These are phyloP conservation scores for Hepsetus odoe DNA, from an alignment of 2,113 vertebrate genomes.

Conservation along the genomic window DNA sequence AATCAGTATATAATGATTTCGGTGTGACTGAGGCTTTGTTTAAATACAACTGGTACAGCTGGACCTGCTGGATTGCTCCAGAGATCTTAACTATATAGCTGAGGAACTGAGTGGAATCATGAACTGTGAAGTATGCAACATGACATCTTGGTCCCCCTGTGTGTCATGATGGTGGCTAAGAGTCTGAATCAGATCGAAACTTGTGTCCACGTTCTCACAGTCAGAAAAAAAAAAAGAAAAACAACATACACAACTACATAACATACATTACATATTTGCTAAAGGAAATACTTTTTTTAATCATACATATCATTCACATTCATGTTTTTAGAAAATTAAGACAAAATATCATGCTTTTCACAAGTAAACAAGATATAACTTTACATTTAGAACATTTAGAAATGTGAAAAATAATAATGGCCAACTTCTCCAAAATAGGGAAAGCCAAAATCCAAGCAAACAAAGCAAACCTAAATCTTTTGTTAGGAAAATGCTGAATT, in stretches of 20 bases:
- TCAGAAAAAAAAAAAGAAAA: too few relatives aligned
- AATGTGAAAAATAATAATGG: background rate
- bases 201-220: background rate
- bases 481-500: background rate
- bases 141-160: background rate
- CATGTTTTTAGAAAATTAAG: too few relatives aligned
- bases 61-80: constrained; percentile 12
- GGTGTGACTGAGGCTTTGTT: constrained; percentile 1
- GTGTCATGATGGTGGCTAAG: background rate
- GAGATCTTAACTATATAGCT: background rate
- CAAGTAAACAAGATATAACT: too few relatives aligned
- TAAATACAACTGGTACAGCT: constrained; percentile 34
- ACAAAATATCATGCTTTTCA: too few relatives aligned
- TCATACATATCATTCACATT: too few relatives aligned
- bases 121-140: background rate
- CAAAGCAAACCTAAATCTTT: too few relatives aligned
- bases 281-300: too few relatives aligned
- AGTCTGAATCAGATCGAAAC: background rate
- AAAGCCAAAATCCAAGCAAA: too few relatives aligned
- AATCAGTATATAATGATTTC: constrained; percentile 11
- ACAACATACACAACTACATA: too few relatives aligned
- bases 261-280: too few relatives aligned
- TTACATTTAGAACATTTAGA: too few relatives aligned
- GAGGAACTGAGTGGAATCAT: background rate
- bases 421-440: too few relatives aligned